phyloP scores from a whole-genome alignment of 2,888 invertebrate genomes.

The Chaitophorus viminalis region DNA sequence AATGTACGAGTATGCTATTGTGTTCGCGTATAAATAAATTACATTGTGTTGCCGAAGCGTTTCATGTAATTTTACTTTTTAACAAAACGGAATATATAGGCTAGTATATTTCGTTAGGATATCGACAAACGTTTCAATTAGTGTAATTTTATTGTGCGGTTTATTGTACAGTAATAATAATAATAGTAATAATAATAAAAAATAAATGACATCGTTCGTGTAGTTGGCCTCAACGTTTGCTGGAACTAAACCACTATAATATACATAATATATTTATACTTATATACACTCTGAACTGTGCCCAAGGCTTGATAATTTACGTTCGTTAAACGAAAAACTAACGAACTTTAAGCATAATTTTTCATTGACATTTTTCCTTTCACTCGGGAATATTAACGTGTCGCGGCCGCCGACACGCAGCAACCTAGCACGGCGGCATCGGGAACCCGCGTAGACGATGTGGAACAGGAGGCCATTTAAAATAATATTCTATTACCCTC shows the following conservation, averaged over 20 bases:
- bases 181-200: not conserved
- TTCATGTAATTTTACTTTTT: not conserved
- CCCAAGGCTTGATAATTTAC: not conserved
- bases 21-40: not conserved
- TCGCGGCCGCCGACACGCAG: not conserved
- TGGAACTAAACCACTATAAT: too few species aligned
- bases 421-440: not conserved
- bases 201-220: not conserved
- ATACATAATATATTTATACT: not conserved
- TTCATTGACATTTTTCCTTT: not conserved
- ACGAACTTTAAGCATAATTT: not conserved
- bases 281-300: not conserved
- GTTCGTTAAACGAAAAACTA: not conserved
- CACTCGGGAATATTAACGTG: not conserved
- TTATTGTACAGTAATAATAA: not conserved
- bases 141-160: not conserved
- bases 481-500: slow-evolving; percentile 8
- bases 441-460: not conserved
- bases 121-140: slow-evolving; percentile 8
- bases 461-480: not conserved
- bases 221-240: not conserved
- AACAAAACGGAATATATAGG: not conserved
- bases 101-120: not conserved
- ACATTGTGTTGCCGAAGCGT: not conserved
- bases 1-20: not conserved